Percentiles rank a stretch among this genome's conserved stretches.
Conservation (phyloP, 1,140 invertebrate species). For the Bilobella aurantiaca region DNA sequence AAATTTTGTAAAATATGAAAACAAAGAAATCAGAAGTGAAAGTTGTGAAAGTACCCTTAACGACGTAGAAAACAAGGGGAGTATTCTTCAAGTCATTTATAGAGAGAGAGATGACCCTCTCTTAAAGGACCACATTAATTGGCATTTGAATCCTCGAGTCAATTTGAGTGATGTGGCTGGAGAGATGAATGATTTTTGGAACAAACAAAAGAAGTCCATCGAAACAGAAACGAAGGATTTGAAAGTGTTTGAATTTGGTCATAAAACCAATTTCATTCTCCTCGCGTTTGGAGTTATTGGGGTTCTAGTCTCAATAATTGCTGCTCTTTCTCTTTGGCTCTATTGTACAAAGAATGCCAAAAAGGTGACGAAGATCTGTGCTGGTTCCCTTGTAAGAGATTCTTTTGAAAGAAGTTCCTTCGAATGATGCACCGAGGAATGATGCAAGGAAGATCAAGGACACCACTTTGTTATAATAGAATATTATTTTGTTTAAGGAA, state of each 20-base stretch:
- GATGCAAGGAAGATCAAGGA: no score
- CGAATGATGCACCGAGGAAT: no score
- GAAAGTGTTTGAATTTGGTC: slow-evolving; percentile 6
- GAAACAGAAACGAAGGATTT: background rate
- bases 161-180: background rate
- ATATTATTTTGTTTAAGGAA: background rate
- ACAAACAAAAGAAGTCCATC: background rate
- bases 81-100: background rate
- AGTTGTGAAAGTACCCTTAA: no score
- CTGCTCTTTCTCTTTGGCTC: background rate
- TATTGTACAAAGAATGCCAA: background rate
- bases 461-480: background rate
- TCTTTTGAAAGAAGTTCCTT: background rate
- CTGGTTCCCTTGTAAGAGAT: background rate
- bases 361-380: background rate
- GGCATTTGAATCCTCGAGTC: background rate
- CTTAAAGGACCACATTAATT: background rate
- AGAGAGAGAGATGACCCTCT: slow-evolving; percentile 7
- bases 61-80: slow-evolving; percentile 4
- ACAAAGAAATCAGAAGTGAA: no score
- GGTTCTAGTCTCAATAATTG: background rate
- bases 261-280: background rate
- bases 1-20: no score
- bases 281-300: background rate
- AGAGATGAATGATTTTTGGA: background rate